phyloP scores from a whole-genome alignment of 2,113 vertebrate genomes.

The Onychorhynchus coronatus region DNA sequence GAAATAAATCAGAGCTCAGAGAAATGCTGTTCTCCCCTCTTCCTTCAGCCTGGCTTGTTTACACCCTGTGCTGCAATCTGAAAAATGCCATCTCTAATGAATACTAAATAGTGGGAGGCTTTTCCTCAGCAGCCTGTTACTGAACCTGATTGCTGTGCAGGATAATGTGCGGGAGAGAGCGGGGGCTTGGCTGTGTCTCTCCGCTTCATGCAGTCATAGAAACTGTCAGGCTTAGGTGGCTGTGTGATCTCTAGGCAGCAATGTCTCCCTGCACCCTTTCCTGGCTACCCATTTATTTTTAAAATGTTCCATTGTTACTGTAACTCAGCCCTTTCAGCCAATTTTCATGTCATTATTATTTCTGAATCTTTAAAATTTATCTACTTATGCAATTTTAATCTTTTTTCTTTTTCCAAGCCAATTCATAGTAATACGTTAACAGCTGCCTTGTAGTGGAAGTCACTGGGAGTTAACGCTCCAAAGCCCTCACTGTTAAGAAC shows the following conservation, averaged over 20 bases:
- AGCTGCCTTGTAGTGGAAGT: slow-evolving; percentile 8
- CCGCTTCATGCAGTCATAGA: slow-evolving; percentile 36
- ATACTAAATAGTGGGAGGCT: slow-evolving; percentile 44
- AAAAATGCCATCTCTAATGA: slow-evolving; percentile 40
- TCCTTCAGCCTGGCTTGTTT: slow-evolving; percentile 10
- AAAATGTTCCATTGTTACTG: background rate
- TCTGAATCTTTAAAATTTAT: slow-evolving; percentile 38
- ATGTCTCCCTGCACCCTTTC: slow-evolving; percentile 25
- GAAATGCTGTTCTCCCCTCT: background rate
- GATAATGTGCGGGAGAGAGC: background rate
- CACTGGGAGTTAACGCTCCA: background rate
- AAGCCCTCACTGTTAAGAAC: background rate
- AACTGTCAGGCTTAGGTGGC: slow-evolving; percentile 54
- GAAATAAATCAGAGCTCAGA: slow-evolving; percentile 21
- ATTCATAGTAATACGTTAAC: slow-evolving; percentile 18
- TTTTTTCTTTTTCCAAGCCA: background rate
- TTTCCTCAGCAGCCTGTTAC: slow-evolving; percentile 26
- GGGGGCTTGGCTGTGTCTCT: background rate
- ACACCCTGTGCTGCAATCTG: slow-evolving; percentile 19
- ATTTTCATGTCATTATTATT: slow-evolving; percentile 27
- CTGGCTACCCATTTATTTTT: slow-evolving; percentile 19
- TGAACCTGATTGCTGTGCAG: slow-evolving; percentile 9
- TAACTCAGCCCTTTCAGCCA: background rate
- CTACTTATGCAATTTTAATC: slow-evolving; percentile 43
- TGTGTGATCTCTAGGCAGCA: slow-evolving; percentile 39